Percentiles rank a stretch among this genome's conserved stretches.
Conservation (phyloP, 2,113 vertebrate species). For the Corythaixoides concolor region DNA sequence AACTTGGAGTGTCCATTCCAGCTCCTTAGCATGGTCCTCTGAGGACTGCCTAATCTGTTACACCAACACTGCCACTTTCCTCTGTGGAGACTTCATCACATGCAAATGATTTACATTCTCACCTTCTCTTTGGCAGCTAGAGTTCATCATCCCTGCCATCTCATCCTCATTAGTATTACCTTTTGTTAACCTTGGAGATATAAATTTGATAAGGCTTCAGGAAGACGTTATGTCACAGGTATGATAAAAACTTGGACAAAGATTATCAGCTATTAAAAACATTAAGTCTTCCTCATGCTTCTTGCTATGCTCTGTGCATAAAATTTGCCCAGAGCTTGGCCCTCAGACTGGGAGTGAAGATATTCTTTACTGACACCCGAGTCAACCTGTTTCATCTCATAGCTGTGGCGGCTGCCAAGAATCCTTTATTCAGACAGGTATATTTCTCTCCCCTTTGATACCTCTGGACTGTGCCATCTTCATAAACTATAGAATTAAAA, state of each 20-base stretch:
- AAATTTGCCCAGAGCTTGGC: background rate
- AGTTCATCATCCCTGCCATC: background rate
- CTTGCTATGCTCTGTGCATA: background rate
- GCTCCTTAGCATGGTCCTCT: background rate
- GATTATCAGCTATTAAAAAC: background rate
- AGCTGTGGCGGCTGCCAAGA: background rate
- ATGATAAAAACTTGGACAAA: background rate
- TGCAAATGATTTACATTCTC: background rate
- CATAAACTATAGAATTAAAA: conserved; percentile 25
- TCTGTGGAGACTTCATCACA: background rate
- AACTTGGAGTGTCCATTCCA: background rate
- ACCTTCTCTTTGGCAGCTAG: background rate
- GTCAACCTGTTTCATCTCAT: background rate
- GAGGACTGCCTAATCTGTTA: background rate
- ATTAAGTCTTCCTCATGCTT: background rate
- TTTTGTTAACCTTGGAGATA: background rate
- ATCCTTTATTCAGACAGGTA: background rate
- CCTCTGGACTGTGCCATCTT: background rate
- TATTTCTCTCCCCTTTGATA: conserved; percentile 12
- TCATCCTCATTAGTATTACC: background rate
- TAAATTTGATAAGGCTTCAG: background rate
- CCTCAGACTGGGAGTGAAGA: background rate
- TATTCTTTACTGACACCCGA: background rate
- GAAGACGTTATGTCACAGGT: background rate
- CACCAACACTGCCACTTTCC: background rate